These are phyloP conservation scores for Aphis craccivora DNA, from an alignment of 1,140 invertebrate genomes.

Conservation along the genomic window DNA sequence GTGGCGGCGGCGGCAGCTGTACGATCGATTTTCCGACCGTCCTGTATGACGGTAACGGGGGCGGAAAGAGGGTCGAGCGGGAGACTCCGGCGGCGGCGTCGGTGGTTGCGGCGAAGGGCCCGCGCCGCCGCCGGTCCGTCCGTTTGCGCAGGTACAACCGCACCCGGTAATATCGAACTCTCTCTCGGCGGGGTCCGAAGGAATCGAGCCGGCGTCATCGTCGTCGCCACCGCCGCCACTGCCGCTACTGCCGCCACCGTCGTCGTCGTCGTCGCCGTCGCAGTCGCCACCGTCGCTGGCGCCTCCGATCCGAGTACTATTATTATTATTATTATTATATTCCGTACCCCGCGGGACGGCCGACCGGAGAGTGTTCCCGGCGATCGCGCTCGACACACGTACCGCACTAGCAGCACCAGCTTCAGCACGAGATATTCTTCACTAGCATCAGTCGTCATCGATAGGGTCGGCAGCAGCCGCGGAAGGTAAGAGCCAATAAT, in stretches of 20 bases:
- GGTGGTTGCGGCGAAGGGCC: neutral
- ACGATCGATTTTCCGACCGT: neutral
- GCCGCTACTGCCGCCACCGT: too few species aligned
- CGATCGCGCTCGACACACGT: neutral
- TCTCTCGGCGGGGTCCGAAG: neutral
- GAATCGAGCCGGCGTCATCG: conserved; percentile 19
- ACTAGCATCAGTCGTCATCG: conserved; percentile 1
- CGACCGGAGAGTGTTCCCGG: conserved; percentile 11
- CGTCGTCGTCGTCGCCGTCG: too few species aligned
- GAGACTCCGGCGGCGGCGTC: neutral
- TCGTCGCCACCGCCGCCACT: too few species aligned
- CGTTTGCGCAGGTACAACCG: conserved; percentile 54
- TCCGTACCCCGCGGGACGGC: neutral
- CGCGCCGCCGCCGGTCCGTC: neutral
- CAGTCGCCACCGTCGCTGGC: neutral
- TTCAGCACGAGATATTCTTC: too few species aligned
- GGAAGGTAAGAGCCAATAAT: neutral
- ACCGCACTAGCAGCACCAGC: neutral
- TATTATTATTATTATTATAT: neutral
- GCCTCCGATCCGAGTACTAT: neutral
- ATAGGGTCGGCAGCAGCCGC: neutral
- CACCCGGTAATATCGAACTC: conserved; percentile 56
- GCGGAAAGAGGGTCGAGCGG: neutral
- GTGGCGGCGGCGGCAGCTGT: neutral
- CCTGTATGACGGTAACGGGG: neutral